Evolutionary conservation across 2,113 vertebrate genomes (phyloP).

Genomic region (Colossoma macropomum): DNA sequence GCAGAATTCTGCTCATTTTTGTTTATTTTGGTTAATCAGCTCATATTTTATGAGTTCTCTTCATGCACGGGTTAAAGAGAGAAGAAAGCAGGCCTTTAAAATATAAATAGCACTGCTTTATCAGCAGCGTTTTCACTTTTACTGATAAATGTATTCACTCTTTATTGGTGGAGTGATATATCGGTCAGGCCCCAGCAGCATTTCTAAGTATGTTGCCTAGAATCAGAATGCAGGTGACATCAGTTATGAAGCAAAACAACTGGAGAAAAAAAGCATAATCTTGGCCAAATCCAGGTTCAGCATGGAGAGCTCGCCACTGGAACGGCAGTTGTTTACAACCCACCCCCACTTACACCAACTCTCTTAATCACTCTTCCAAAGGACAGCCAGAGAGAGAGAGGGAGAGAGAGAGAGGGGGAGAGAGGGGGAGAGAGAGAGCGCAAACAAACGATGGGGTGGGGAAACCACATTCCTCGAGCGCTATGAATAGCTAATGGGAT

Average conservation of each 20-base stretch:
- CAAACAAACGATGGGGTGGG: slow-evolving; percentile 76
- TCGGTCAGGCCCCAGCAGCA: neutral
- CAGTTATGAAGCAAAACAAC: neutral
- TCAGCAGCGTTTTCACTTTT: no score
- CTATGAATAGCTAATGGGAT: slow-evolving; percentile 79
- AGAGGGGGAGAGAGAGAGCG: slow-evolving; percentile 48
- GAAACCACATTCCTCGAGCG: slow-evolving; percentile 75
- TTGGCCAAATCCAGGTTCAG: slow-evolving; percentile 2
- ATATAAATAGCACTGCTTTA: no score
- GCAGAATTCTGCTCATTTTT: no score
- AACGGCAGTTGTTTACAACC: slow-evolving; percentile 1
- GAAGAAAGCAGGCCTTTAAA: no score
- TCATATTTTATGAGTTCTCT: no score
- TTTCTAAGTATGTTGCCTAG: neutral
- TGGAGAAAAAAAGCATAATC: neutral
- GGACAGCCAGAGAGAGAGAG: slow-evolving; percentile 5
- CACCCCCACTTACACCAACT: slow-evolving; percentile 26
- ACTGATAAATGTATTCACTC: no score
- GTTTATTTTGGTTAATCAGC: no score
- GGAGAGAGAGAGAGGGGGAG: slow-evolving; percentile 8
- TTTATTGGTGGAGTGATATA: no score
- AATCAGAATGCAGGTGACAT: neutral
- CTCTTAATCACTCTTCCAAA: slow-evolving; percentile 7
- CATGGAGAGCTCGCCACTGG: neutral
- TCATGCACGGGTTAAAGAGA: no score